Base-by-base conservation (phyloP, 1,140 invertebrate species). In the Orussus abietinus region DNA sequence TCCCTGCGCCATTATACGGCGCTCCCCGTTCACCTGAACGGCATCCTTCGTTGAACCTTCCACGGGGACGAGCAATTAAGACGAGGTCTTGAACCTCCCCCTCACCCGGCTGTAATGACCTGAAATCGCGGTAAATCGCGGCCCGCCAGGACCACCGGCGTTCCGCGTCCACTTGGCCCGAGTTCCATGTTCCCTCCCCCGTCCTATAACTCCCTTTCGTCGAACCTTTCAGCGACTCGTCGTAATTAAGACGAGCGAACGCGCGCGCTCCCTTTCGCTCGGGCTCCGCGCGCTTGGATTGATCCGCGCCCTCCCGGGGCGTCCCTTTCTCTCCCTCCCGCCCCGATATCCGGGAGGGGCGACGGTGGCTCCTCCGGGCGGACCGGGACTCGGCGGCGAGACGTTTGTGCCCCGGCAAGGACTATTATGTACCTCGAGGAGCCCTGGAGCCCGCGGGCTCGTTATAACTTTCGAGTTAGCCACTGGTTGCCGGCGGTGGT, bases 381-480 rank as follows among this genome's bases (percentile, higher is more conserved):
- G n/a, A n/a, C n/a, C n/a, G n/a, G n/a, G n/a, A n/a, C n/a, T n/a
- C n/a, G n/a, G n/a, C n/a, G n/a, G n/a, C n/a, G 34, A 28, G 39
- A 28, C 29, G 25, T 26, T 36, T 30, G 35, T 34, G 45, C 5
- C 18, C 38, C 38, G 44, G 35, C 29, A 32, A 55, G 38, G 50
- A 56, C 54, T 58, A 60, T 65, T 64, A 61, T 60, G 49, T 42
- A 15, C 50, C 38, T 62, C 40, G 55, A 64, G 53, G 6, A 50
- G 54, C 50, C 38, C 39, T 11, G 45, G 48, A 45, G 49, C 49
- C 49, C 58, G 46, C 51, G 38, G 54, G 55, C 60, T 68, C 57
- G 61, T 68, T 65, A 65, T 64, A 65, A 66, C 57, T 66, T 68
- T 61, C 34, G 52, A 65, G 61, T 65, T 64, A 51, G 60, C 62